Evolutionary conservation across 37 sponge, comb jelly and placozoan genomes (phyloP).

Genomic region (Halichondria panicea): DNA sequence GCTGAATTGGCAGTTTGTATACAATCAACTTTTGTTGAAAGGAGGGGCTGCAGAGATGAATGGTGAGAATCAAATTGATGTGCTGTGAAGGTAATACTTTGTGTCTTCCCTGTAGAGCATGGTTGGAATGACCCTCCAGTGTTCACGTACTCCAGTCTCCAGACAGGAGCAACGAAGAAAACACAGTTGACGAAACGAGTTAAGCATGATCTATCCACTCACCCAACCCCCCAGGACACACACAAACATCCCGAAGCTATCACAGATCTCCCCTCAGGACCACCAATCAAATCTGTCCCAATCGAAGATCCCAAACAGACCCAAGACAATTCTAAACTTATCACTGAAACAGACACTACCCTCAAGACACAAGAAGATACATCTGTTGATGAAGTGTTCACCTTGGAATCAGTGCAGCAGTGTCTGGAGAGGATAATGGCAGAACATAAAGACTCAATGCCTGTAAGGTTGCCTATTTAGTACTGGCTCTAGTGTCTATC

Average conservation of each 20-base stretch:
- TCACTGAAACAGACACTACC: background rate
- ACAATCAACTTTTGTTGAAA: no score
- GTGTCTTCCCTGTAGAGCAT: background rate
- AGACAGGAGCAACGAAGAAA: background rate
- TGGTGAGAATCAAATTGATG: background rate
- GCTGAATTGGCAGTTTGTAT: no score
- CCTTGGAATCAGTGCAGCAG: background rate
- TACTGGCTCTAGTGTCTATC: background rate
- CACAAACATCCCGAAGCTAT: no score
- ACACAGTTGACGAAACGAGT: slow-evolving; percentile 28
- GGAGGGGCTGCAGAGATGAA: no score
- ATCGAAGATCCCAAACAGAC: background rate
- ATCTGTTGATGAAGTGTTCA: background rate
- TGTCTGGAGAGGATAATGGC: background rate
- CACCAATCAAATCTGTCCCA: no score
- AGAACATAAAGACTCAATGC: background rate
- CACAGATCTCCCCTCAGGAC: no score
- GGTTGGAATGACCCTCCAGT: slow-evolving; percentile 64
- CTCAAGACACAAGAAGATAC: background rate
- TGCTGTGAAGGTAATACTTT: no score
- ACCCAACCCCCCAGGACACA: background rate
- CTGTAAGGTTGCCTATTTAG: background rate
- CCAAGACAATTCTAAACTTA: background rate
- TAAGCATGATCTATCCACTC: background rate
- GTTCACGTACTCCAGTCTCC: slow-evolving; percentile 23